A percentile compares a stretch with the other conserved stretches of the same genome.
phyloP scores from a whole-genome alignment of 64 coral and sea anemone species.

The Montipora efflorescens region DNA sequence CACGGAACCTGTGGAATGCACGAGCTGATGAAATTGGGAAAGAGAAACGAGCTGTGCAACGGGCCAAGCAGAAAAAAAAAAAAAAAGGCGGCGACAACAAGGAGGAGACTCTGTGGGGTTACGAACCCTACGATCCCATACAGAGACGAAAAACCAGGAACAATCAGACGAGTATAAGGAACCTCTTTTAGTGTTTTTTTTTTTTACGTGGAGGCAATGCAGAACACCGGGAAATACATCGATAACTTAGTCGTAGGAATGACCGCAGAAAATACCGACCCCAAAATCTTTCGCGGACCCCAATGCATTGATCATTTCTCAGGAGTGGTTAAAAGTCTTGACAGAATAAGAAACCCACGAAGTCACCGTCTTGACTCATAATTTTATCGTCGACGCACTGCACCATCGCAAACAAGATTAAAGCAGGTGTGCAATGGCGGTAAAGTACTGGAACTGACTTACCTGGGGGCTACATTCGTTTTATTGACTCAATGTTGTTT shows the following conservation, averaged over 20 bases:
- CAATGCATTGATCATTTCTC: neutral
- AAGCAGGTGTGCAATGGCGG: no score
- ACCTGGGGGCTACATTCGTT: no score
- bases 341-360: neutral
- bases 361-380: neutral
- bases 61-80: no score
- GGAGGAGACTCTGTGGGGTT: neutral
- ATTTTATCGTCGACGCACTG: no score
- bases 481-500: no score
- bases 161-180: neutral
- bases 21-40: neutral
- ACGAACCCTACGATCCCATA: neutral
- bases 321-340: conserved; percentile 14
- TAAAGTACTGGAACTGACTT: no score
- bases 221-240: conserved; percentile 22
- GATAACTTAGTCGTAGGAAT: conserved; percentile 14
- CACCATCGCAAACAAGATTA: no score
- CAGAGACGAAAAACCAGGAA: neutral
- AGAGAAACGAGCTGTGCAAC: neutral
- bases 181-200: neutral
- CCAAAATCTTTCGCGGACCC: no score
- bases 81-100: neutral
- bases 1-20: no score
- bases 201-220: conserved; percentile 53
- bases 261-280: neutral